Conservation (phyloP, 2,113 vertebrate genomes). For the Oryzias curvinotus region DNA sequence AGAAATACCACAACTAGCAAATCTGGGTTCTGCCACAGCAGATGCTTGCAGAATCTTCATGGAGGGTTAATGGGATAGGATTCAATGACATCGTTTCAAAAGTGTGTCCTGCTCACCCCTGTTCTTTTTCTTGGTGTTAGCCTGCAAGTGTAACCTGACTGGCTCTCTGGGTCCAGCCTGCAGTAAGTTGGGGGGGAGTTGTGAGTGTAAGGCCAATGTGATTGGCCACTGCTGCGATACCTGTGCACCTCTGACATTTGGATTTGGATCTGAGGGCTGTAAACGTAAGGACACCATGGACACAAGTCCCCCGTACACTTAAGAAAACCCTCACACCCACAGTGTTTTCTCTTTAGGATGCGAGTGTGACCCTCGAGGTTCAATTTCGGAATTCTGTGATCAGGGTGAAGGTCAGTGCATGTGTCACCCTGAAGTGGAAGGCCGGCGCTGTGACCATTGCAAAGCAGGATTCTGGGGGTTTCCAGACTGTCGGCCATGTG, state of each 20-base stretch:
- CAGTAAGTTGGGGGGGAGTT: conserved; percentile 81
- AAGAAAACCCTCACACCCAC: not conserved
- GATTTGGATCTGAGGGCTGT: conserved; percentile 82
- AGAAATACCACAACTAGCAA: too few relatives aligned
- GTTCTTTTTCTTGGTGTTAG: conserved; percentile 57
- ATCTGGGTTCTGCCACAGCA: too few relatives aligned
- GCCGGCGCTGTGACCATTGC: conserved; percentile 80
- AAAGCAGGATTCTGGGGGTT: conserved; percentile 81
- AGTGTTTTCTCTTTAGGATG: conserved; percentile 71
- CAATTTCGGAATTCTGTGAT: conserved; percentile 77
- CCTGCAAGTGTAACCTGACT: conserved; percentile 79
- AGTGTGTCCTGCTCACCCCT: not conserved
- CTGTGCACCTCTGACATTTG: conserved; percentile 79
- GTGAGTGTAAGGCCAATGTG: conserved; percentile 82
- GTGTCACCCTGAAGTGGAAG: conserved; percentile 71
- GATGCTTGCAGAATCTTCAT: too few relatives aligned
- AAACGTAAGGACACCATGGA: conserved; percentile 64
- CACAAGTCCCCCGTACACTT: not conserved
- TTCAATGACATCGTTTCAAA: too few relatives aligned
- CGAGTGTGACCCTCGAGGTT: conserved; percentile 81
- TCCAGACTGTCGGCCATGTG: conserved; percentile 80
- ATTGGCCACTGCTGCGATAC: conserved; percentile 82
- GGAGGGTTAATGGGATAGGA: too few relatives aligned
- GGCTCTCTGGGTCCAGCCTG: conserved; percentile 76
- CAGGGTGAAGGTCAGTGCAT: conserved; percentile 82